Evolutionary conservation across 2,797 vertebrate species (phyloP).

Genomic region (Microhierax caerulescens): DNA sequence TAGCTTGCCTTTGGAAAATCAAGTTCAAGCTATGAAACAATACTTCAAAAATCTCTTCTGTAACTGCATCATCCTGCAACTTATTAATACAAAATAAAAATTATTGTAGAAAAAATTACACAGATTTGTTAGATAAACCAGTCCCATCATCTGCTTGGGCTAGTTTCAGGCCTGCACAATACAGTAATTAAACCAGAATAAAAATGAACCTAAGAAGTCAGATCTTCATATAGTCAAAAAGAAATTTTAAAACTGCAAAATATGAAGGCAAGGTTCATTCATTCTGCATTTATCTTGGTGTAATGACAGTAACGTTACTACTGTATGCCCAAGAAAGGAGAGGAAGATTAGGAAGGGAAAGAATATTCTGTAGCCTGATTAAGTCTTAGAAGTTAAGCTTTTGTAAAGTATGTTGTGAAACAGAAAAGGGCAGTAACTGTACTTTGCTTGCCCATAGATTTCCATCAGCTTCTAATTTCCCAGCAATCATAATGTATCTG

Average conservation of each 20-base stretch:
- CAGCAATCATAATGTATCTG: not conserved
- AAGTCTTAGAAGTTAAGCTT: not conserved
- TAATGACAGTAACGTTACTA: not conserved
- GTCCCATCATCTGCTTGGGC: not conserved
- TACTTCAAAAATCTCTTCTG: not conserved
- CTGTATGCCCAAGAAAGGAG: not conserved
- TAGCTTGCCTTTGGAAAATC: not conserved
- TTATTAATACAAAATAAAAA: not conserved
- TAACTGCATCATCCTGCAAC: not conserved
- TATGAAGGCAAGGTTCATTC: not conserved
- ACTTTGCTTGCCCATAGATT: not conserved
- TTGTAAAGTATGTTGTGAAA: not conserved
- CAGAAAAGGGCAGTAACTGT: not conserved
- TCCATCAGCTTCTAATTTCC: not conserved
- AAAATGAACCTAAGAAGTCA: not conserved
- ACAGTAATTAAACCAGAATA: not conserved
- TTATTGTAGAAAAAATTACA: not conserved
- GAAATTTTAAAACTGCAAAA: not conserved
- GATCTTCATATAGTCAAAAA: not conserved
- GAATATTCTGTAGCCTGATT: not conserved
- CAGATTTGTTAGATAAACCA: not conserved
- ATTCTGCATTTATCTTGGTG: not conserved
- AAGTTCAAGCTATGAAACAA: not conserved
- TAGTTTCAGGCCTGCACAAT: not conserved
- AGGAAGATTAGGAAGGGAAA: not conserved